These are phyloP conservation scores for Bucorvus abyssinicus DNA, from an alignment of 2,797 vertebrate genomes.

Conservation along the genomic window DNA sequence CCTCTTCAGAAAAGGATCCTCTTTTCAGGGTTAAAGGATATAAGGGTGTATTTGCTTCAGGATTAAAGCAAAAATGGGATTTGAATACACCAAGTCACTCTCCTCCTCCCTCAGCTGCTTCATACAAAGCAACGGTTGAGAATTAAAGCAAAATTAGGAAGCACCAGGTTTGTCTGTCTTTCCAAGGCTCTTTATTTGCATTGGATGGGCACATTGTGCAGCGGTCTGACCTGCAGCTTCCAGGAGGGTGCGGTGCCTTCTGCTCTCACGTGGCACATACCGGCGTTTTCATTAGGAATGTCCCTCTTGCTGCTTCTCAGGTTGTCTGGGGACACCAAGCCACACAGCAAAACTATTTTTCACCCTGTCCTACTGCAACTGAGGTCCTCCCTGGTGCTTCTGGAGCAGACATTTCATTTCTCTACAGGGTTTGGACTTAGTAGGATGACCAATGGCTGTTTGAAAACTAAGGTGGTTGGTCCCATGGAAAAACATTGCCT, in stretches of 20 bases:
- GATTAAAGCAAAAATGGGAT: not conserved
- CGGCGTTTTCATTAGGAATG: not conserved
- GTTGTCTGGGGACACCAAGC: not conserved
- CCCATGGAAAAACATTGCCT: not conserved
- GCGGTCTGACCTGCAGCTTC: not conserved
- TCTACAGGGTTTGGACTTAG: not conserved
- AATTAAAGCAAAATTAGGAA: not conserved
- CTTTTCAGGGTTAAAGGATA: not conserved
- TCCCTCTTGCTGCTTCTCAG: not conserved
- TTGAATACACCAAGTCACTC: not conserved
- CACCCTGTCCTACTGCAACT: not conserved
- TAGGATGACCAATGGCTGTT: not conserved
- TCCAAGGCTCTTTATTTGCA: not conserved
- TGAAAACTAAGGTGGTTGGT: not conserved
- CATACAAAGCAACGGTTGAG: not conserved
- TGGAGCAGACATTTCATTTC: not conserved
- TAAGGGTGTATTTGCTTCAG: not conserved
- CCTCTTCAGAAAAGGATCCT: not conserved
- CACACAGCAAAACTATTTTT: not conserved
- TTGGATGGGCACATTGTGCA: accelerated
- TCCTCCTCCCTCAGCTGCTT: not conserved
- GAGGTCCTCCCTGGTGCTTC: not conserved
- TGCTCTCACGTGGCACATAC: not conserved
- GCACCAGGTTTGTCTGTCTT: not conserved
- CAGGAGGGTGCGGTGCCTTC: not conserved